phyloP scores from a whole-genome alignment of 2,113 vertebrate genomes.

The Hiodon tergisus region DNA sequence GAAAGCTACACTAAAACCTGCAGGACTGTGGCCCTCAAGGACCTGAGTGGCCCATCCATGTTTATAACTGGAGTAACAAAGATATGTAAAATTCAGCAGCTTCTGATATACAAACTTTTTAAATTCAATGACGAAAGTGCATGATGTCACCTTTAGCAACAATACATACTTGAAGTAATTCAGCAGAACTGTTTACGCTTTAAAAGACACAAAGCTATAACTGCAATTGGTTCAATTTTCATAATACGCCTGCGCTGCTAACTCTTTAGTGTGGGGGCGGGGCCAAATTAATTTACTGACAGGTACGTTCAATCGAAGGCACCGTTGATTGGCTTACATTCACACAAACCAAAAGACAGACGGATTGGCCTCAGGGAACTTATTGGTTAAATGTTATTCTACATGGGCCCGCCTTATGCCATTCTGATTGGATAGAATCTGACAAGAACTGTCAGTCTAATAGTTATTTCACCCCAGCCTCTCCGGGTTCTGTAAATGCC shows the following conservation, averaged over 20 bases:
- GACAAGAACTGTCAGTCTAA: constrained; percentile 50
- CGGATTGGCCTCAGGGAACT: background rate
- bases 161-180: no score
- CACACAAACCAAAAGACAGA: background rate
- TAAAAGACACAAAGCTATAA: no score
- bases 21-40: no score
- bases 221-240: background rate
- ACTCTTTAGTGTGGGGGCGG: constrained; percentile 7
- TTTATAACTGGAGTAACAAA: no score
- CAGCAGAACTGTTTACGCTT: no score
- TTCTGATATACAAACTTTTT: no score
- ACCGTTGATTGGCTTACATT: constrained; percentile 27
- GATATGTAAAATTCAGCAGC: no score
- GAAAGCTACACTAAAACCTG: no score
- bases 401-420: constrained; percentile 34
- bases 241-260: background rate
- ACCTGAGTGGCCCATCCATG: no score
- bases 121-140: no score
- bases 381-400: constrained; percentile 20
- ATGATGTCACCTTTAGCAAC: no score
- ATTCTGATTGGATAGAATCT: constrained; percentile 54
- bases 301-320: constrained; percentile 23
- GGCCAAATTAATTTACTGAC: constrained; percentile 12
- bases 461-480: background rate
- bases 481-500: constrained; percentile 27